Evolutionary conservation across 2,797 vertebrate species (phyloP).

Genomic region (Oreochromis mossambicus): DNA sequence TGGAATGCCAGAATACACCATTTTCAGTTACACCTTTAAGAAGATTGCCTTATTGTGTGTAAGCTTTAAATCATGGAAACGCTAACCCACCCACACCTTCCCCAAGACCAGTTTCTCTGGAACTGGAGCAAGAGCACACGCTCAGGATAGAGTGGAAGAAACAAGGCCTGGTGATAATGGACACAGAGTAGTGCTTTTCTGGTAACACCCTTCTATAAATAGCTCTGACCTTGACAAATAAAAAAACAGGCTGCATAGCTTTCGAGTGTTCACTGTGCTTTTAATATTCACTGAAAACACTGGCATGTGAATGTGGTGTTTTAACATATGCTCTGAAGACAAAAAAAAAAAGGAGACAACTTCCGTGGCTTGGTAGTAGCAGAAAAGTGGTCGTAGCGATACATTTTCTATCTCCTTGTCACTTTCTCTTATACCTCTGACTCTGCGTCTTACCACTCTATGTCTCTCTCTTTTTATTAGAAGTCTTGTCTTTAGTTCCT

Average conservation of each 20-base stretch:
- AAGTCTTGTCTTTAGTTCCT: background rate
- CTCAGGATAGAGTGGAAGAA: background rate
- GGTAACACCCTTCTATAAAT: constrained; percentile 29
- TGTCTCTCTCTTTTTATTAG: background rate
- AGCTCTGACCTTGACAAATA: constrained; percentile 35
- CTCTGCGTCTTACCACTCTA: background rate
- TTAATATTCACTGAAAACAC: constrained; percentile 22
- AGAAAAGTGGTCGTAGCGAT: background rate
- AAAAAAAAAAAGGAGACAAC: background rate
- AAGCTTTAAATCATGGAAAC: background rate
- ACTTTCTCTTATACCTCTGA: background rate
- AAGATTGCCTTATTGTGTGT: constrained; percentile 1
- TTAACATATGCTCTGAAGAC: background rate
- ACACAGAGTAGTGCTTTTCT: background rate
- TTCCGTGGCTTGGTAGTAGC: background rate
- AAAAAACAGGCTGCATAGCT: background rate
- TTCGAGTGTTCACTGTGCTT: constrained; percentile 1
- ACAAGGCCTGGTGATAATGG: background rate
- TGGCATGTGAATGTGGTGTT: background rate
- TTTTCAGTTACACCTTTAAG: constrained; percentile 35
- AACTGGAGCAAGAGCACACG: background rate
- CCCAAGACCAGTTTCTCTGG: background rate
- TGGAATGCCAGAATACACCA: constrained; percentile 41
- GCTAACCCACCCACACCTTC: background rate
- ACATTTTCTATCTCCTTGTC: background rate